Percentiles rank a stretch among this genome's conserved stretches.
phyloP scores from a whole-genome alignment of 2,113 vertebrate genomes.

The Cyprinodon brontotheroides region DNA sequence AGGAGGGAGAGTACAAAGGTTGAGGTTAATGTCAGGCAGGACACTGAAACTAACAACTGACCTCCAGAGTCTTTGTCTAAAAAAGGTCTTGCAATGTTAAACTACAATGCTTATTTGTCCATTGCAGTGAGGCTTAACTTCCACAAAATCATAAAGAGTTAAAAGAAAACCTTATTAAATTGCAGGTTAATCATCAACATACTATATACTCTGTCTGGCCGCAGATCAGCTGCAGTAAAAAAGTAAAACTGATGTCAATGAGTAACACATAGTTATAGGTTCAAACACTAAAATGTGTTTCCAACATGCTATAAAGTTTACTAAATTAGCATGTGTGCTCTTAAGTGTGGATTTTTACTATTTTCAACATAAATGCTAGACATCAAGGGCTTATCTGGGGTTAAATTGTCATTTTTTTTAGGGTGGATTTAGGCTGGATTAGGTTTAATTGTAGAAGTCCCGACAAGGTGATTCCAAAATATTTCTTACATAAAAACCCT shows the following conservation, averaged over 20 bases:
- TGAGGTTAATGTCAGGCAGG: conserved; percentile 28
- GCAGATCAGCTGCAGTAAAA: conserved; percentile 1
- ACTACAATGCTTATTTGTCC: background rate
- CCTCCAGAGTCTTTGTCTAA: conserved; percentile 9
- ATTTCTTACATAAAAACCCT: too few species aligned
- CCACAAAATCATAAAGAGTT: background rate
- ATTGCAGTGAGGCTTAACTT: background rate
- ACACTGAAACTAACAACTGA: conserved; percentile 17
- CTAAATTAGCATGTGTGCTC: background rate
- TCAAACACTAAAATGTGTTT: background rate
- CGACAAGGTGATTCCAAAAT: too few species aligned
- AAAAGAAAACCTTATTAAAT: conserved; percentile 4
- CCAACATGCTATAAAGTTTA: background rate
- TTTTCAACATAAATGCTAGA: background rate
- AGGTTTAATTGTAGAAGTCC: too few species aligned
- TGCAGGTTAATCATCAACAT: conserved; percentile 3
- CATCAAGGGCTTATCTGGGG: too few species aligned
- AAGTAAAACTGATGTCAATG: background rate
- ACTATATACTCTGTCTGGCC: background rate
- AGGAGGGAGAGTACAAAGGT: background rate
- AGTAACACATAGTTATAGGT: background rate
- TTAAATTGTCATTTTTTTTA: too few species aligned
- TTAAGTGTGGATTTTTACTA: background rate
- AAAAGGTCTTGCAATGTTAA: background rate
- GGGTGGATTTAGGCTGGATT: too few species aligned